Base-by-base conservation (phyloP, 1,140 invertebrate species). In the Heliconius eleuchia region DNA sequence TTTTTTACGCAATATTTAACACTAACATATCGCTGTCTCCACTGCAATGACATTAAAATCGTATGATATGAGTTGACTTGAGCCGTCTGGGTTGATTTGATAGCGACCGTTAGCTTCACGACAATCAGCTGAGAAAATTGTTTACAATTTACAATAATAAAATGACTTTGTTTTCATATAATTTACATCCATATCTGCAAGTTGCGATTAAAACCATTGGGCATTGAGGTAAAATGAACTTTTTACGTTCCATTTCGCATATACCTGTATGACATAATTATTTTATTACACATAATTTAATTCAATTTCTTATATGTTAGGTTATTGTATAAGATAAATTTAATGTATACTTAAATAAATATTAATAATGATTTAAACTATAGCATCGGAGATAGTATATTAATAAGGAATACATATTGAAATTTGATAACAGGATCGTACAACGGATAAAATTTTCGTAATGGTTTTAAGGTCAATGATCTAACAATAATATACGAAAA, bases 91-190 rank as follows among this genome's bases (percentile, higher is more conserved):
- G 73, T 82, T 79, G 72, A 42, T 86, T 82, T 87, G 87, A 89
- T 88, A 89, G 86, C 80, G 83, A 77, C 72, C 66, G 83, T 74
- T 37, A 50, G 55, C 52, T n/a, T 18, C 71, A 66, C 77, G 72
- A 82, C 78, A 86, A 83, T 85, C 84, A 85, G 84, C 82, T 83
- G 80, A 30, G 73, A 74, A 74, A 60, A 42, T 50, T 82, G 80
- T 87, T 82, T 83, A 86, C 71, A 84, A 82, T 57, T 70, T 66
- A 76, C 42, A 71, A 77, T 77, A 72, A 74, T 30, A 74, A 74
- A 71, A 30, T 55, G 27, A 30, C 27, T 37, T 39, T 75, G 52
- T 75, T 75, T 74, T 60, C 60, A 13, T 66, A 27, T 66, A 13
- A 30, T 23, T 30, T 30, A 30, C 60, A 30, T 66, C 30, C 23